Percentiles rank a stretch among this genome's conserved stretches.
Evolutionary conservation across 2,113 vertebrate genomes (phyloP).

Genomic region (Gymnogyps californianus): DNA sequence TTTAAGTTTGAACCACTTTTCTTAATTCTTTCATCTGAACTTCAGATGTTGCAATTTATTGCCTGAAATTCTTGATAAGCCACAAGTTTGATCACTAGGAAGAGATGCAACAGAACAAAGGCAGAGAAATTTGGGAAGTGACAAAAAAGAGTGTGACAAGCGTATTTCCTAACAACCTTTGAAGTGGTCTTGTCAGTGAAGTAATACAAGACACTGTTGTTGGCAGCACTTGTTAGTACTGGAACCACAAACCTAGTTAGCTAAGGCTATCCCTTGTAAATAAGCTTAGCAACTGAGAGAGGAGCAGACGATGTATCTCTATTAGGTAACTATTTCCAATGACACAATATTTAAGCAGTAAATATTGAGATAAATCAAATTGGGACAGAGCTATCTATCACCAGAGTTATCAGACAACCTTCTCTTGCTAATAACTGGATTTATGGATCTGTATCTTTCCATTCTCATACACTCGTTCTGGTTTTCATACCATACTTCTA

Average conservation of each 20-base stretch:
- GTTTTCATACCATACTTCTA: neutral
- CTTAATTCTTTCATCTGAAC: neutral
- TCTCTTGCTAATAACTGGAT: neutral
- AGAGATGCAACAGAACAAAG: neutral
- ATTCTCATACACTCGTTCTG: neutral
- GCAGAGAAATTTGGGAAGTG: neutral
- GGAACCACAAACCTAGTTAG: neutral
- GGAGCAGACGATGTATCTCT: rapidly evolving
- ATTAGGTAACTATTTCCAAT: neutral
- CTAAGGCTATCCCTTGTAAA: neutral
- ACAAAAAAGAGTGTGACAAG: neutral
- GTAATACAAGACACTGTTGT: neutral
- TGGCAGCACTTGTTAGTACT: neutral
- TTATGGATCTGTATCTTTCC: neutral
- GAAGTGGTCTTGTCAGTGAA: neutral
- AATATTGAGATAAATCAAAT: neutral
- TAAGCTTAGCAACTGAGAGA: neutral
- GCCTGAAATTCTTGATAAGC: neutral
- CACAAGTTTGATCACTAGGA: neutral
- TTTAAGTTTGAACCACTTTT: neutral
- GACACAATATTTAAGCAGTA: neutral
- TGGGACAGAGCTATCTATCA: neutral
- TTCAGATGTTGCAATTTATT: neutral
- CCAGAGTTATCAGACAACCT: neutral
- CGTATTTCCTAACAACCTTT: neutral